These are phyloP conservation scores for Catostomus latipinnis DNA, from an alignment of 2,797 vertebrate species.

Conservation along the genomic window DNA sequence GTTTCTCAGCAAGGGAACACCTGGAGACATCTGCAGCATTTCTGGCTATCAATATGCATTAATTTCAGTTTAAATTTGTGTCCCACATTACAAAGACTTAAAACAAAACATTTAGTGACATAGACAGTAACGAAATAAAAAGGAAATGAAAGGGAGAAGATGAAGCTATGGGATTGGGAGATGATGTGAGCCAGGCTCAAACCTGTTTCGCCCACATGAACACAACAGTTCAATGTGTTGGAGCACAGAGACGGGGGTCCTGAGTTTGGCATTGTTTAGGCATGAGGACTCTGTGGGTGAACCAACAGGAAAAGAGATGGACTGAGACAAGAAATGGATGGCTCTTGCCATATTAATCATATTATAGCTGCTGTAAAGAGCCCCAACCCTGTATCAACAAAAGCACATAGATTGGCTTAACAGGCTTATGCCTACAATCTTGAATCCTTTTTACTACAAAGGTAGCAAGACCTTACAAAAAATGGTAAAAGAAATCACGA, in stretches of 20 bases:
- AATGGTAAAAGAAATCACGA: neutral
- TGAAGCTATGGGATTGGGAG: too few species aligned
- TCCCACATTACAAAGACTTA: neutral
- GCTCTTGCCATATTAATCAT: constrained; percentile 34
- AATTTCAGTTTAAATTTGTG: neutral
- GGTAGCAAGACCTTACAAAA: neutral
- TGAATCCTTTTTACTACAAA: neutral
- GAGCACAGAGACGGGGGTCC: neutral
- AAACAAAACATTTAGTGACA: neutral
- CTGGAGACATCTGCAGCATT: neutral
- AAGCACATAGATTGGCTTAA: constrained; percentile 48
- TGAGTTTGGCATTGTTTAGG: too few species aligned
- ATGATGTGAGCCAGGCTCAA: too few species aligned
- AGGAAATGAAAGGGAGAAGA: too few species aligned
- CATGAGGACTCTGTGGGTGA: neutral
- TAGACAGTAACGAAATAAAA: neutral
- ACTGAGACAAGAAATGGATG: neutral
- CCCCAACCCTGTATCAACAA: constrained; percentile 9
- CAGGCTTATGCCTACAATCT: constrained; percentile 22
- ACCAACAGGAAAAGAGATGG: constrained; percentile 23
- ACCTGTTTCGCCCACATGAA: too few species aligned
- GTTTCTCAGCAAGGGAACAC: constrained; percentile 10
- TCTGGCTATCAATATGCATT: constrained; percentile 12
- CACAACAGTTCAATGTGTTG: too few species aligned
- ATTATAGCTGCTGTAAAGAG: constrained; percentile 25